These are phyloP conservation scores for Bos javanicus DNA, from an alignment of 2,113 vertebrate genomes.

Conservation along the genomic window DNA sequence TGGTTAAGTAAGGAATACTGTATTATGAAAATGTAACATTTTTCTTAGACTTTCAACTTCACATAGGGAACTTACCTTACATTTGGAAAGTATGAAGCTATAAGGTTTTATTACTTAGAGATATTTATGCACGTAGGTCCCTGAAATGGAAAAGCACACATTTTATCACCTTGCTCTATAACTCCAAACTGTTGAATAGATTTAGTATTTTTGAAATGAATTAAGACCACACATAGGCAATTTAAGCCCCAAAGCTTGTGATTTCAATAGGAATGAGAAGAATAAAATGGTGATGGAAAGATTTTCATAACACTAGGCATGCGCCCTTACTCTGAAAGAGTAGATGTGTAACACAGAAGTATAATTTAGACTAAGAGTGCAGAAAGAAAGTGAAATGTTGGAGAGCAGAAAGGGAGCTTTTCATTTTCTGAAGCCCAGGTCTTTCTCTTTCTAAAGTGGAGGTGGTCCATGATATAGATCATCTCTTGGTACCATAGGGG, in stretches of 20 bases:
- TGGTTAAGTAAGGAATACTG: slow-evolving; percentile 31
- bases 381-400: not conserved
- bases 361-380: not conserved
- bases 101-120: slow-evolving; percentile 51
- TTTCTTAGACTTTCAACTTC: slow-evolving; percentile 41
- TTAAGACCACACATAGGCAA: slow-evolving; percentile 44
- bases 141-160: slow-evolving; percentile 51
- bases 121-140: slow-evolving; percentile 48
- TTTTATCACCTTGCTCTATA: slow-evolving; percentile 42
- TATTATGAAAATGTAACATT: slow-evolving; percentile 45
- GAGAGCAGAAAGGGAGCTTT: not conserved
- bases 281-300: not conserved
- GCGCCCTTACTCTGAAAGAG: not conserved
- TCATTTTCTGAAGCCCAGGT: not conserved
- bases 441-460: not conserved
- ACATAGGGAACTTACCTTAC: not conserved
- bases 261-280: not conserved
- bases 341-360: not conserved
- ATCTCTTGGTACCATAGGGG: not conserved
- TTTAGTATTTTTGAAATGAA: slow-evolving; percentile 63
- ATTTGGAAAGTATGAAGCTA: slow-evolving; percentile 27
- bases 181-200: slow-evolving; percentile 61
- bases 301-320: not conserved
- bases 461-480: too few relatives aligned
- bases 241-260: not conserved